Base-by-base conservation (phyloP, 1,140 invertebrate species). In the Formica selysi region DNA sequence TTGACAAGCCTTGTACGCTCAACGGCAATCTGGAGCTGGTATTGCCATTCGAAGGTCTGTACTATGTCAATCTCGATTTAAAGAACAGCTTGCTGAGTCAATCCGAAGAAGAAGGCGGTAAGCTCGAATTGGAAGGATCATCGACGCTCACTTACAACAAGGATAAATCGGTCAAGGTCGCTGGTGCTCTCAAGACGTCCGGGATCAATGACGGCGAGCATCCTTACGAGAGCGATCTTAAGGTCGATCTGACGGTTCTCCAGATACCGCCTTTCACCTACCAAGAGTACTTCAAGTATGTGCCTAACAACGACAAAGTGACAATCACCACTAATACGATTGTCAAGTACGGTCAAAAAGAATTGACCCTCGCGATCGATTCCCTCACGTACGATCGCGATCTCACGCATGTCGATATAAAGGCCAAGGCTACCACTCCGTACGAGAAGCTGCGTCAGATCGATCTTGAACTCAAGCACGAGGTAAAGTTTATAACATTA, bases 401-500 rank as follows among this genome's bases (percentile, higher is more conserved):
- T 2, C 73, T 91, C 1, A 80, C 78, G 3, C 64, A 38, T 7
- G 19, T 94, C 7, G 85, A 76, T 1, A 1, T 91, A 11, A 90
- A 91, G 11, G 85, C 87, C 2, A 92, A 93, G 68, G 90, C 85
- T 7, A 89, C 71, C 0, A 92, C 92, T 5, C 96, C 96, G 0
- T 89, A 94, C 38, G 96, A 96, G 57, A 95, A 96, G 41, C 88
- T 96, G 4, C 96, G 96, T 87, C 95, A 95, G 32, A 92, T 96
- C 10, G 95, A 96, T 10, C 11, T 97, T 4, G 91, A 93, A 1
- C 89, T 97, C 2, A 93, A 94, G 6, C 95, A 95, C 29, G 96
- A 96, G 95, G 96, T 96, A 94, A 88, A 19, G 76, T 48, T 59
- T 7, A 10, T 10, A 44, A 38, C 19, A 44, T 71, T 68, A 7